Conservation (phyloP, 1,140 invertebrate genomes). For the Neodiprion virginianus region DNA sequence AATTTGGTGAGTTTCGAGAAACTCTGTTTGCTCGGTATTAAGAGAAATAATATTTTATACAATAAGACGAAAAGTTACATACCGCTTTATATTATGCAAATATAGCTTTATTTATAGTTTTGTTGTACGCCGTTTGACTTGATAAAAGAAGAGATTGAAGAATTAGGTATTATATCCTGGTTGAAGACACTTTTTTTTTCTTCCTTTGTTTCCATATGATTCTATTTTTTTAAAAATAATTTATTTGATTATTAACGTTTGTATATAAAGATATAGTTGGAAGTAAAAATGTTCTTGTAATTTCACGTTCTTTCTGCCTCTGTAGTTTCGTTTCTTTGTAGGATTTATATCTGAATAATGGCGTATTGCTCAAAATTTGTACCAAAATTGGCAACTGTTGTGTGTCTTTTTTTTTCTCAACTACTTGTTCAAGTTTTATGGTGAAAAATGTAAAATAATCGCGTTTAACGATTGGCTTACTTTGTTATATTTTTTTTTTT, state of each 20-base stretch:
- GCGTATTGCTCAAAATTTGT: too few relatives aligned
- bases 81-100: constrained; percentile 43
- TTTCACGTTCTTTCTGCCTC: too few relatives aligned
- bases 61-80: constrained; percentile 32
- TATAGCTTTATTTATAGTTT: constrained; percentile 48
- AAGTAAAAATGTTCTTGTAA: too few relatives aligned
- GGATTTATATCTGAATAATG: too few relatives aligned
- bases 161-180: not conserved
- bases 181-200: not conserved
- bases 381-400: too few relatives aligned
- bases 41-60: constrained; percentile 37
- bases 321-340: too few relatives aligned
- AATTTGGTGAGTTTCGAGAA: constrained; percentile 6
- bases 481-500: not conserved
- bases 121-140: constrained; percentile 2
- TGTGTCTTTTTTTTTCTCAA: too few relatives aligned
- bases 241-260: not conserved
- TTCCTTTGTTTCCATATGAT: not conserved
- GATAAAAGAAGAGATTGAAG: not conserved
- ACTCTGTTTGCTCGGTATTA: constrained; percentile 27
- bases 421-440: not conserved
- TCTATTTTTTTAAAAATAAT: not conserved
- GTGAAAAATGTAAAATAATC: not conserved
- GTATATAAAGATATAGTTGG: not conserved
- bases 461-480: not conserved